Evolutionary conservation across 2,797 vertebrate genomes (phyloP), one percentile per base, ranked within the genome.

Genomic region (Halcyon chelicuti): DNA sequence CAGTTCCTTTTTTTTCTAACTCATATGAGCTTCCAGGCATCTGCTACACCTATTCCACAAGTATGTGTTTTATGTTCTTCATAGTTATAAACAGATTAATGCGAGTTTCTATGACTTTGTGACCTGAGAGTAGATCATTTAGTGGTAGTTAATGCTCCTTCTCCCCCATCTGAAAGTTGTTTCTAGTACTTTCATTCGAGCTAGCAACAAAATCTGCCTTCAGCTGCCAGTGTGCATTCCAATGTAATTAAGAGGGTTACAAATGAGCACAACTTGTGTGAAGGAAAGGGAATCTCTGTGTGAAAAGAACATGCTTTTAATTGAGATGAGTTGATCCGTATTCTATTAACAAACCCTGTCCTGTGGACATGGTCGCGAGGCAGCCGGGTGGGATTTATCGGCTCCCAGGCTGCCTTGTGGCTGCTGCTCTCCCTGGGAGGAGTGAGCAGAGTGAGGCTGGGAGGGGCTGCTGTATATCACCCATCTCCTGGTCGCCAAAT

Each of bases 401-500:
- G 87, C 70, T 74, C 55, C 15, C 78, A 31, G 86, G 66, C 71
- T 95, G 88, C 90, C 93, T 55, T 42, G 78, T 31, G 96, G 96
- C 93, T 51, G 93, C 88, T 42, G 86, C 80, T 94, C 85, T 95
- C 94, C 74, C 89, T n/a, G 78, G 76, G 88, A 94, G 86, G 81
- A 0, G 14, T 1, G 13, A 55, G 58, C 47, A 47, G 86, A 89
- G 77, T 6, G 5, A 62, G 91, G 93, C 73, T 9, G 2, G 88
- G 88, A 93, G 5, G 7, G 83, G 91, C 90, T 63, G 85, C 88
- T 83, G 51, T 97, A 95, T 88, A 96, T 97, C 95, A 96, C 94
- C 92, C 94, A 88, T 95, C 90, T 97, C 88, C 94, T 63, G 94
- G 71, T 86, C 46, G 7, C 95, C 96, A 94, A 91, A 95, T 79